Percentiles rank a stretch among this genome's conserved stretches.
Evolutionary conservation across 2,113 vertebrate genomes (phyloP).

Genomic region (Nyctibius bracteatus): DNA sequence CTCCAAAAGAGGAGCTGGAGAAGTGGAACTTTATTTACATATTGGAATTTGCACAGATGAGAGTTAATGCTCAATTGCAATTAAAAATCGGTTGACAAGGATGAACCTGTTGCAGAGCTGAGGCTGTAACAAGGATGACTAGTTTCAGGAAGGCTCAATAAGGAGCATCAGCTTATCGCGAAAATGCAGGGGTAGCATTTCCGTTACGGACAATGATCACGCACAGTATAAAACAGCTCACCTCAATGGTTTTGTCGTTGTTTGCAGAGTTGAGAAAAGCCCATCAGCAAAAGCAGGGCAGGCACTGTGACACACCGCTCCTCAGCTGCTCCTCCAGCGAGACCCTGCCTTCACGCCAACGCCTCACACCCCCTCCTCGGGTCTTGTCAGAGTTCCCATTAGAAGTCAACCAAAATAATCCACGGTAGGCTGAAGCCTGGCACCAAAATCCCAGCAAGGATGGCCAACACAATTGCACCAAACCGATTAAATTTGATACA

Average conservation of each 20-base stretch:
- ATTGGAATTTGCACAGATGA: background rate
- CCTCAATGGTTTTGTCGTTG: background rate
- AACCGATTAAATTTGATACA: background rate
- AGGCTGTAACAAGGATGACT: background rate
- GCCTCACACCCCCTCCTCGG: fast-evolving
- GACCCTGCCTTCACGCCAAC: background rate
- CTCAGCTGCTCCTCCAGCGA: background rate
- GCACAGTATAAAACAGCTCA: background rate
- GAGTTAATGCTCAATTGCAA: background rate
- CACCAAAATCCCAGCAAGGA: background rate
- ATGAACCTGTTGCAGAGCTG: background rate
- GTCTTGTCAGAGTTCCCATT: background rate
- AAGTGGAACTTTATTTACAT: background rate
- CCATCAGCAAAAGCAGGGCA: background rate
- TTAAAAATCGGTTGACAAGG: background rate
- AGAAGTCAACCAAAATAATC: background rate
- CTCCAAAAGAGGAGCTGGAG: background rate
- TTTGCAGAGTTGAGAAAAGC: background rate
- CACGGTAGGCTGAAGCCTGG: background rate
- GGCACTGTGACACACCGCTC: background rate
- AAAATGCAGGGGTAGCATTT: background rate
- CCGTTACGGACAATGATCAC: background rate
- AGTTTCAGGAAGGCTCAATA: background rate
- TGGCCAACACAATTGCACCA: background rate
- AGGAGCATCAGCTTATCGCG: background rate